Percentiles rank a stretch among this genome's conserved stretches.
Evolutionary conservation across 2,888 invertebrate genomes (phyloP).

Genomic region (Mesorhabditis spiculigera): DNA sequence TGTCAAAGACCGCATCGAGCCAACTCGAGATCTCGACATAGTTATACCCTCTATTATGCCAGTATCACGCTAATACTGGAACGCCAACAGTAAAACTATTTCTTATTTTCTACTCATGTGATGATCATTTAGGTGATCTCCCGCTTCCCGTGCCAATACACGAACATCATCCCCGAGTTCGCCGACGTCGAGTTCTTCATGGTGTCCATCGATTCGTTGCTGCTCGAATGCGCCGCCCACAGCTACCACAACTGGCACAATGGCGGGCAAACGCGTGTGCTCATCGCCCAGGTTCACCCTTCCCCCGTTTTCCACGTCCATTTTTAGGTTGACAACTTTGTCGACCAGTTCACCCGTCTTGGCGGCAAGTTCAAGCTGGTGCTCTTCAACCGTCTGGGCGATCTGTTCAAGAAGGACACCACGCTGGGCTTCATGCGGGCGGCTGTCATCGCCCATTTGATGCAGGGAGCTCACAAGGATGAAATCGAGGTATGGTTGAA

Average conservation of each 20-base stretch:
- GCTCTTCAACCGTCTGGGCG: conserved; percentile 47
- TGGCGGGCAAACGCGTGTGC: conserved; percentile 51
- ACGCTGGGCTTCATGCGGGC: conserved; percentile 46
- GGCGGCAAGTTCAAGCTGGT: conserved; percentile 54
- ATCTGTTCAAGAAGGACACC: conserved; percentile 44
- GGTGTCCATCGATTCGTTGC: conserved; percentile 50
- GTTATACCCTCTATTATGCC: too few relatives aligned
- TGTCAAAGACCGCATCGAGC: too few relatives aligned
- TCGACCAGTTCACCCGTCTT: conserved; percentile 44
- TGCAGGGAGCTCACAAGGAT: conserved; percentile 1
- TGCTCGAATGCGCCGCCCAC: conserved; percentile 53
- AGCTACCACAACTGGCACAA: conserved; percentile 55
- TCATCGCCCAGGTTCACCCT: conserved; percentile 41
- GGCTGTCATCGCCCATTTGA: conserved; percentile 38
- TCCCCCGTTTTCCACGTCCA: background rate
- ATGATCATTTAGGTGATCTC: conserved; percentile 31
- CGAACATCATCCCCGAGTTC: conserved; percentile 53
- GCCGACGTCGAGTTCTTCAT: conserved; percentile 57
- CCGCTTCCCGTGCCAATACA: conserved; percentile 40
- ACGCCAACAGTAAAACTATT: too few relatives aligned
- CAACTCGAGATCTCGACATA: too few relatives aligned
- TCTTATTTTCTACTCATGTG: too few relatives aligned
- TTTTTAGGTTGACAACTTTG: conserved; percentile 46
- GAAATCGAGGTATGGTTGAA: background rate
- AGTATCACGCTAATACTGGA: too few relatives aligned